These are phyloP conservation scores for Megathymus violae DNA, from an alignment of 1,140 invertebrate species.

Conservation along the genomic window DNA sequence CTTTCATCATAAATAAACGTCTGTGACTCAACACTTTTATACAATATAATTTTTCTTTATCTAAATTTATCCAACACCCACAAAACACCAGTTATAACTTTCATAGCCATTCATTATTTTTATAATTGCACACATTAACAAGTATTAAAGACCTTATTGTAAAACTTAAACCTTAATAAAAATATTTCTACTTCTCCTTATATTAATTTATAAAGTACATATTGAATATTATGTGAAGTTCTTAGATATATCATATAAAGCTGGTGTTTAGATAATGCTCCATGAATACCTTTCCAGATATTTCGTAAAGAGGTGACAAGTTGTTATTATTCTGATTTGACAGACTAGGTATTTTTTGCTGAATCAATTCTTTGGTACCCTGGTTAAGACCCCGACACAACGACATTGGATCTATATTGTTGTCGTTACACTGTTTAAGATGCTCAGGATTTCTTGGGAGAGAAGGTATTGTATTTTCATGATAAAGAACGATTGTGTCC, in stretches of 20 bases:
- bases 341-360: not conserved
- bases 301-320: conserved; percentile 1
- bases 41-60: too few relatives aligned
- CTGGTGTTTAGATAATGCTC: conserved; percentile 15
- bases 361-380: not conserved
- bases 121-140: too few relatives aligned
- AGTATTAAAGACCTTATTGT: too few relatives aligned
- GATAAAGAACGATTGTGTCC: conserved; percentile 35
- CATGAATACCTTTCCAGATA: conserved; percentile 4
- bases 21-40: too few relatives aligned
- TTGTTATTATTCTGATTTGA: not conserved
- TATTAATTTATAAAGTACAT: too few relatives aligned
- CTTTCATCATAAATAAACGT: too few relatives aligned
- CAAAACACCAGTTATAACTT: too few relatives aligned
- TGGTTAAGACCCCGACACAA: not conserved
- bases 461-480: not conserved
- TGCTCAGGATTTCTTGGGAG: not conserved
- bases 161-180: too few relatives aligned
- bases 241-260: not conserved
- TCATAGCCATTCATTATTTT: too few relatives aligned
- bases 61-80: too few relatives aligned
- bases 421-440: conserved; percentile 3
- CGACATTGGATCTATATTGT: not conserved
- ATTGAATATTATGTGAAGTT: too few relatives aligned
- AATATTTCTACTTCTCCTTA: too few relatives aligned